Percentiles rank a stretch among this genome's conserved stretches.
These are phyloP conservation scores for Hirudinaria manillensis DNA, from an alignment of 2,888 invertebrate genomes.

Conservation along the genomic window DNA sequence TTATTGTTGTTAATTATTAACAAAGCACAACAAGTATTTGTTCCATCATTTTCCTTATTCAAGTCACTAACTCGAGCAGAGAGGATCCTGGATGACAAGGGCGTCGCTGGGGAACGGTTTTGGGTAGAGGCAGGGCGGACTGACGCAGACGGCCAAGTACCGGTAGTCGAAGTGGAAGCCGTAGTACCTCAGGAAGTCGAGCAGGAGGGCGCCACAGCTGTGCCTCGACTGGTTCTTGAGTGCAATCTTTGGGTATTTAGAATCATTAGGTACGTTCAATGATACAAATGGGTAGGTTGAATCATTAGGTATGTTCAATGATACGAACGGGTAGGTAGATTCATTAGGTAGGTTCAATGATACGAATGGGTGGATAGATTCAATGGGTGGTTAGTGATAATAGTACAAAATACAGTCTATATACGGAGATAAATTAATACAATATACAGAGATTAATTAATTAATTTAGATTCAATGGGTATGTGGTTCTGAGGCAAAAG, in stretches of 20 bases:
- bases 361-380: too few species aligned
- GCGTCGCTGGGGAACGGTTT: constrained; percentile 20
- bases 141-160: constrained; percentile 14
- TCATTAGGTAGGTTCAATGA: too few species aligned
- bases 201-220: constrained; percentile 15
- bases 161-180: constrained; percentile 26
- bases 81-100: constrained; percentile 31
- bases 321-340: too few species aligned
- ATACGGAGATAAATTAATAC: too few species aligned
- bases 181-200: constrained; percentile 26
- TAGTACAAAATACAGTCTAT: too few species aligned
- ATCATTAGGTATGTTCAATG: not conserved
- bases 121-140: not conserved
- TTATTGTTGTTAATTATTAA: too few species aligned
- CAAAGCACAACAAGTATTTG: too few species aligned
- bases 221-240: not conserved
- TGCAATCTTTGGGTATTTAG: not conserved
- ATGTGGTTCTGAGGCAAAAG: too few species aligned
- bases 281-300: not conserved
- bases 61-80: constrained; percentile 28
- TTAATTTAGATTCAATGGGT: too few species aligned
- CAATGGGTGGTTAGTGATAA: too few species aligned
- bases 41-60: not conserved
- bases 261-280: not conserved
- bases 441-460: too few species aligned